phyloP scores from a whole-genome alignment of 2,888 invertebrate genomes.

The Diaprepes abbreviatus region DNA sequence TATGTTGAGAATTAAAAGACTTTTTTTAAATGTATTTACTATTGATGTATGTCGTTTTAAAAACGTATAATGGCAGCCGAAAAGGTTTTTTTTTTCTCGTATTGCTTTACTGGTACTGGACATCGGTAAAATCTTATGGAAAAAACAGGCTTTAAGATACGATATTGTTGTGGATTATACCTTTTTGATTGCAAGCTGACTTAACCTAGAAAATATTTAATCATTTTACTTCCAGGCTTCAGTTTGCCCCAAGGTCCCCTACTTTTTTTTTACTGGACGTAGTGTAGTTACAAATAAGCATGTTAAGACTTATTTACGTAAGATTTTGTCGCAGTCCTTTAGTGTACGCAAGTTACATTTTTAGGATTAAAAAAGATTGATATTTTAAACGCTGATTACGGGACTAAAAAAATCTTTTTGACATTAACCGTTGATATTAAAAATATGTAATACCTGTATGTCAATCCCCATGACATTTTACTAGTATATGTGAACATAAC shows the following conservation, averaged over 20 bases:
- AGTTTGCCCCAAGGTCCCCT: too few species aligned
- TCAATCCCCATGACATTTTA: not conserved
- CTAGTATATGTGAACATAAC: not conserved
- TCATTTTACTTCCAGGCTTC: too few species aligned
- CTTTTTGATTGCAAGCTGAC: too few species aligned
- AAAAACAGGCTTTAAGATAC: too few species aligned
- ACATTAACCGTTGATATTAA: not conserved
- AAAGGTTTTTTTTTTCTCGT: not conserved
- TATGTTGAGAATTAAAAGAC: slow-evolving; percentile 45
- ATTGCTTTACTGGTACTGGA: not conserved
- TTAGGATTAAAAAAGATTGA: not conserved
- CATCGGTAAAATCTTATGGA: not conserved
- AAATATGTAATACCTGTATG: slow-evolving; percentile 1
- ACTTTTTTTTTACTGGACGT: too few species aligned
- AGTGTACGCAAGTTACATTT: not conserved
- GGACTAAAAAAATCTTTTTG: not conserved
- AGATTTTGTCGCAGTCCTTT: too few species aligned
- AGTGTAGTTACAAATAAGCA: too few species aligned
- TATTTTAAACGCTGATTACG: not conserved
- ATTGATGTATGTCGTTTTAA: slow-evolving; percentile 26
- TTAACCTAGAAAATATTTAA: too few species aligned
- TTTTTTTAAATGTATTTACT: slow-evolving; percentile 27
- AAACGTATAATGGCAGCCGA: not conserved
- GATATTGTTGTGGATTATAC: too few species aligned
- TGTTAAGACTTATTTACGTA: not conserved